Base-by-base conservation (phyloP, 2,888 invertebrate genomes). In the Electrophaes corylata region DNA sequence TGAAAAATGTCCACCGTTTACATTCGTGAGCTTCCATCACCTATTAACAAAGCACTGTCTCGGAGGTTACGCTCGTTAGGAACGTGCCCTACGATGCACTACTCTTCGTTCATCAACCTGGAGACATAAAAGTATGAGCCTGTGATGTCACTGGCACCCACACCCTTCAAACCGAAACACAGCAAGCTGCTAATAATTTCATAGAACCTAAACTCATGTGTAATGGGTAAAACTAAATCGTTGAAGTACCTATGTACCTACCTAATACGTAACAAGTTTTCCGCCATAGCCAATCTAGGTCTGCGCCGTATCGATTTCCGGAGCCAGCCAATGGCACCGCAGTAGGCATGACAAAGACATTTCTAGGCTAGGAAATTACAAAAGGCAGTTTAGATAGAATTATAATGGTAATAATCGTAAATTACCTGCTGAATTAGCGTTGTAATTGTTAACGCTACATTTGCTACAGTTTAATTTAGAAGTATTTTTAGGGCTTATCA, bases 271-370 rank as follows among this genome's bases (percentile, higher is more conserved):
- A 52, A 55, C 47, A 57, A 52, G 57, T 64, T 63, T 65, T 45
- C 54, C 58, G 20, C 53, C 23, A 33, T 43, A 12, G 55, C 51
- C 66, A 55, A 58, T 64, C 70, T 66, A 62, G 64, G 65, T 70
- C 69, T 68, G 64, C 67, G 61, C 41, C 20, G 51, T 60, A 76
- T 76, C 65, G 74, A 76, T 76, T 78, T 72, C 71, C 72, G 66
- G 39, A 48, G 20, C 50, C 67, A 55, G 56, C 74, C 77, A 76
- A 75, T 76, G 33, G 52, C 50, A 54, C 40, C 33, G 6, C 18
- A 57, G 65, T 59, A 64, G 58, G 57, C 37, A 60, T 26, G 14
- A 43, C 55, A 52, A 50, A 47, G 39, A 40, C 49, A 47, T 45
- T 54, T 48, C 55, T 60, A 58, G 51, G 10, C 48, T 56, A 54